Base-by-base conservation (phyloP, 2,797 vertebrate species). In the Denticeps clupeoides region DNA sequence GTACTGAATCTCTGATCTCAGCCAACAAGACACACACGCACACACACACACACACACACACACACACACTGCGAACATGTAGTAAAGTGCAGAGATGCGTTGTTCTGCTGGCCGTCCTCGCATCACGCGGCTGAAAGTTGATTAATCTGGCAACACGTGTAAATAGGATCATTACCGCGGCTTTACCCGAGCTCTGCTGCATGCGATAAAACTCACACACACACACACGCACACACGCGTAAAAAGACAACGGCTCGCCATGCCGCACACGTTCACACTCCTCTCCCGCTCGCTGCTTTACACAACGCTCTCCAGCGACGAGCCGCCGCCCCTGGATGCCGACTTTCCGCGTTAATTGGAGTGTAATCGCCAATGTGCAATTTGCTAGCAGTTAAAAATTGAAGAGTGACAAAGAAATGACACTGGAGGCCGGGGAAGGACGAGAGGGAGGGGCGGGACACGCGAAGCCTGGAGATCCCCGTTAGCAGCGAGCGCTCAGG, bases 141-240 rank as follows among this genome's bases (percentile, higher is more conserved):
- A 83, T 83, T 77, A 78, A 73, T 73, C 67, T 69, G 71, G 71
- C 71, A 78, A 73, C 72, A 73, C 74, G 69, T 76, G 68, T 76
- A 80, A 82, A 75, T 75, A 67, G 71, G 71, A 78, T 84, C 75
- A 81, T 81, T 84, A 81, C 69, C 73, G 60, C 50, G 63, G 69
- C 72, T 75, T 81, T 78, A 78, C 61, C 65, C 62, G 58, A 63
- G 70, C 54, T 51, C 72, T 68, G 71, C 67, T 40, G 49, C 69
- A 69, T 77, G 62, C 37, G 60, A 75, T 79, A 75, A 79, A 65
- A 56, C 47, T 51, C 62, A 66, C 15, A 13, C 61, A 69, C 62
- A 73, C 68, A 69, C 18, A 31, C 62, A 45, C 58, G n/a, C 45
- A 56, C 32, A 31, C 49, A 37, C 7, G 42, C 13, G 21, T 27